Conservation (phyloP, 2,113 vertebrate genomes). For the Epinephelus moara region DNA sequence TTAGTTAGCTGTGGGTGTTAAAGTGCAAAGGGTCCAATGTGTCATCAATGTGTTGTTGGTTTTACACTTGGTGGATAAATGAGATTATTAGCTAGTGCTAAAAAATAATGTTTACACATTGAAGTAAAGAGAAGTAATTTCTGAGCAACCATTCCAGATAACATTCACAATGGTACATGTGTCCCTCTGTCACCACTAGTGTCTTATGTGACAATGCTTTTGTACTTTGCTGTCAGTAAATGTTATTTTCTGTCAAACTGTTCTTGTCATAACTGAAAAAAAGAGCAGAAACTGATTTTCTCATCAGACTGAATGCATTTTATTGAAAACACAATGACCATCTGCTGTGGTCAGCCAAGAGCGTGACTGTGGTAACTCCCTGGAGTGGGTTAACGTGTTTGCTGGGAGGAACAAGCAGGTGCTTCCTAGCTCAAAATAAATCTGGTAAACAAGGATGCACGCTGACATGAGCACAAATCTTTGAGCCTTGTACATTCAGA, state of each 20-base stretch:
- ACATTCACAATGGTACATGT: background rate
- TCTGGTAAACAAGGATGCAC: background rate
- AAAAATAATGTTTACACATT: slow-evolving; percentile 21
- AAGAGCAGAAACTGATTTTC: slow-evolving; percentile 3
- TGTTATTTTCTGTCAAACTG: slow-evolving; percentile 1
- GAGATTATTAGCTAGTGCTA: background rate
- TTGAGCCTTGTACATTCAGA: slow-evolving; percentile 10
- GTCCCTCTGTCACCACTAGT: slow-evolving; percentile 3
- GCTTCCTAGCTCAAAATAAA: background rate
- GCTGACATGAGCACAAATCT: background rate
- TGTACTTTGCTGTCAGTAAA: slow-evolving; percentile 33
- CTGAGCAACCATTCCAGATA: background rate
- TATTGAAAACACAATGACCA: slow-evolving; percentile 47
- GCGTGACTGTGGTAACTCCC: background rate
- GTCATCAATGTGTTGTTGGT: background rate
- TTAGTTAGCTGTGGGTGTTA: background rate
- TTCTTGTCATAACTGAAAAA: background rate
- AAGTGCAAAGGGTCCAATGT: background rate
- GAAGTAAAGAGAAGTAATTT: background rate
- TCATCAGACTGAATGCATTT: slow-evolving; percentile 44
- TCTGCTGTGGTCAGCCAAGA: slow-evolving; percentile 6
- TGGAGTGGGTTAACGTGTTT: background rate
- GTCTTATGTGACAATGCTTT: slow-evolving; percentile 37
- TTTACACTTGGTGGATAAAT: slow-evolving; percentile 4
- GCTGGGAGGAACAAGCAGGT: slow-evolving; percentile 4